Percentiles rank a stretch among this genome's conserved stretches.
Conservation (phyloP, 2,113 vertebrate genomes). For the Prionailurus bengalensis region DNA sequence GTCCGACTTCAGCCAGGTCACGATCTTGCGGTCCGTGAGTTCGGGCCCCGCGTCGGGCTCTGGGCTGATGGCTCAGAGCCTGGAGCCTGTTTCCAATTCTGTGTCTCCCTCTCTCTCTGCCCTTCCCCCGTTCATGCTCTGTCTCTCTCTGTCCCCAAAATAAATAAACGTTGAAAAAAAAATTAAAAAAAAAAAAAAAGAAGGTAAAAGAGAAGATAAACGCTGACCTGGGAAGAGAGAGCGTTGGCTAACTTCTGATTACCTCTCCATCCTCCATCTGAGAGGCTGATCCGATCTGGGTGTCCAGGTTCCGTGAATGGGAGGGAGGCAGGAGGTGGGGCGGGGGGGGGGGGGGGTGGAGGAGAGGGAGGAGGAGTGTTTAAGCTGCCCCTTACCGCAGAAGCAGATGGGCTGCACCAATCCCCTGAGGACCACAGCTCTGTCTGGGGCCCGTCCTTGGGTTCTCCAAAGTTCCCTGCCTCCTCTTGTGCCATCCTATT, state of each 20-base stretch:
- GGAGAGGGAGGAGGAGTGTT: neutral
- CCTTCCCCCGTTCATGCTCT: too few species aligned
- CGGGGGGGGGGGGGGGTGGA: too few species aligned
- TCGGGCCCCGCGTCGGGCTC: too few species aligned
- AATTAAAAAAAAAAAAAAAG: too few species aligned
- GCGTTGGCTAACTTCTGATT: neutral
- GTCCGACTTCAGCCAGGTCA: too few species aligned
- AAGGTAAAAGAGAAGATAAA: neutral
- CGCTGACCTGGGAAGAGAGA: neutral
- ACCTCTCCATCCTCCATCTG: neutral
- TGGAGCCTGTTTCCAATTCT: too few species aligned
- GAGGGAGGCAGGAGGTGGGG: neutral
- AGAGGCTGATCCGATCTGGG: neutral
- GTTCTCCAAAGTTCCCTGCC: neutral
- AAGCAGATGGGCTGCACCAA: neutral
- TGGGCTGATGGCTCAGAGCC: too few species aligned
- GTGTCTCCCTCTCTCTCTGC: too few species aligned
- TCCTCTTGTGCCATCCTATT: neutral
- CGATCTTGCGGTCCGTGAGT: too few species aligned
- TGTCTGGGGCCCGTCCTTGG: neutral
- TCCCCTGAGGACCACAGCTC: neutral
- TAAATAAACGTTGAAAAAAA: too few species aligned
- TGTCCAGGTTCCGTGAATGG: neutral
- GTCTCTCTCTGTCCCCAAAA: too few species aligned
- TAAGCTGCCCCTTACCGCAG: neutral